A percentile compares a stretch with the other conserved stretches of the same genome.
These are phyloP conservation scores for Drosophila truncata DNA, from an alignment of 1,140 invertebrate species.

Conservation along the genomic window DNA sequence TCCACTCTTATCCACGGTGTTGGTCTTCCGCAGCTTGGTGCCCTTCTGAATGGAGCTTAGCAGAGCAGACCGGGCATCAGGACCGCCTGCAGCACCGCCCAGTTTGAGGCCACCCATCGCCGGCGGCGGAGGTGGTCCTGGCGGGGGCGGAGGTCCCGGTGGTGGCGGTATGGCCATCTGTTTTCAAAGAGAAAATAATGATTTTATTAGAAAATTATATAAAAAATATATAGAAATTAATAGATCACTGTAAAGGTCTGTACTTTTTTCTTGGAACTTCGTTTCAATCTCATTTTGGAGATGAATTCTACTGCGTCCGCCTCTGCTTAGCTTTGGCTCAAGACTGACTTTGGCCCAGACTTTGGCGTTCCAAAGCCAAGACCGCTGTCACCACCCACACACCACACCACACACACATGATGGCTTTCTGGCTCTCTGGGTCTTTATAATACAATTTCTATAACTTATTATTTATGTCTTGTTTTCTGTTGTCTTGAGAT, in stretches of 20 bases:
- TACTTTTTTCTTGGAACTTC: constrained; percentile 59
- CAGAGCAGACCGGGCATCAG: constrained; percentile 89
- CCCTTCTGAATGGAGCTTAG: constrained; percentile 94
- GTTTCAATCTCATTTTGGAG: constrained; percentile 50
- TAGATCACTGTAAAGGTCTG: neutral
- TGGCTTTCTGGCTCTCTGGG: constrained; percentile 14
- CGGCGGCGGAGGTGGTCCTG: constrained; percentile 88
- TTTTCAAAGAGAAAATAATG: constrained; percentile 3
- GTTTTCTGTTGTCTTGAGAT: constrained; percentile 60
- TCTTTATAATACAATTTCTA: constrained; percentile 67
- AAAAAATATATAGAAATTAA: neutral
- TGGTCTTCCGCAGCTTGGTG: constrained; percentile 92
- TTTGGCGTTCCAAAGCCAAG: constrained; percentile 24
- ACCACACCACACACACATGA: constrained; percentile 11
- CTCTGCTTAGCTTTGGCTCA: constrained; percentile 37
- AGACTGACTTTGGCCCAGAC: constrained; percentile 51
- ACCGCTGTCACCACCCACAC: constrained; percentile 68
- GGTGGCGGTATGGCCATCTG: constrained; percentile 87
- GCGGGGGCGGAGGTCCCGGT: constrained; percentile 88
- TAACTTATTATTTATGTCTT: constrained; percentile 68
- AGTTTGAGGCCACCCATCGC: constrained; percentile 85
- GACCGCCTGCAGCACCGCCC: constrained; percentile 84
- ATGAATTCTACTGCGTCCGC: constrained; percentile 33
- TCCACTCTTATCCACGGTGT: constrained; percentile 95
- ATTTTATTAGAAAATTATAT: neutral